Conservation (phyloP, 2,888 invertebrate genomes). For the Synanthedon andrenaeformis region DNA sequence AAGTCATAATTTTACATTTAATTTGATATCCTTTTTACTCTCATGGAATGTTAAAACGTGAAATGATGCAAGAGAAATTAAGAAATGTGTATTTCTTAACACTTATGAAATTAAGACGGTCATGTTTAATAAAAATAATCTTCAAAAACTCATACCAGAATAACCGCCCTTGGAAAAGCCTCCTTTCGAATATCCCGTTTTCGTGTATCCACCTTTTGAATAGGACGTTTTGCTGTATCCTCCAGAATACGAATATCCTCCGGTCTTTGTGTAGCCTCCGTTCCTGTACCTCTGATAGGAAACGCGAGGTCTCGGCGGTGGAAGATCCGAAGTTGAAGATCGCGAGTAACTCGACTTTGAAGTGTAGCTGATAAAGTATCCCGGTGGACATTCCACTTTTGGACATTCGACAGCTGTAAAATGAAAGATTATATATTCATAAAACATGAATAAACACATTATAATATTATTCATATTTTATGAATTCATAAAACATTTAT, state of each 20-base stretch:
- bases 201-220: slow-evolving; percentile 16
- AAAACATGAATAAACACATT: not conserved
- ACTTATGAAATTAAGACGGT: not conserved
- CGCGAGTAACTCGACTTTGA: slow-evolving; percentile 68
- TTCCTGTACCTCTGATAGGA: slow-evolving; percentile 44
- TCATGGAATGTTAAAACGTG: too few relatives aligned
- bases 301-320: slow-evolving; percentile 42
- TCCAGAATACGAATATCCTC: slow-evolving; percentile 21
- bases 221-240: slow-evolving; percentile 19
- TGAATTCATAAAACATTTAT: too few relatives aligned
- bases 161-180: not conserved
- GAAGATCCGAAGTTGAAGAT: slow-evolving; percentile 73
- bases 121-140: not conserved
- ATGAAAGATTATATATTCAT: not conserved
- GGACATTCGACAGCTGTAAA: slow-evolving; percentile 55
- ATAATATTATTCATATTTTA: too few relatives aligned
- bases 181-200: not conserved
- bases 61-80: too few relatives aligned
- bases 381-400: slow-evolving; percentile 71
- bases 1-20: too few relatives aligned
- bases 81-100: too few relatives aligned
- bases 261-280: slow-evolving; percentile 26
- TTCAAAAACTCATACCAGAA: not conserved
- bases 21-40: too few relatives aligned
- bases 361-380: slow-evolving; percentile 63